These are phyloP conservation scores for Cuniculus paca DNA, from an alignment of 2,797 vertebrate genomes.

Conservation along the genomic window DNA sequence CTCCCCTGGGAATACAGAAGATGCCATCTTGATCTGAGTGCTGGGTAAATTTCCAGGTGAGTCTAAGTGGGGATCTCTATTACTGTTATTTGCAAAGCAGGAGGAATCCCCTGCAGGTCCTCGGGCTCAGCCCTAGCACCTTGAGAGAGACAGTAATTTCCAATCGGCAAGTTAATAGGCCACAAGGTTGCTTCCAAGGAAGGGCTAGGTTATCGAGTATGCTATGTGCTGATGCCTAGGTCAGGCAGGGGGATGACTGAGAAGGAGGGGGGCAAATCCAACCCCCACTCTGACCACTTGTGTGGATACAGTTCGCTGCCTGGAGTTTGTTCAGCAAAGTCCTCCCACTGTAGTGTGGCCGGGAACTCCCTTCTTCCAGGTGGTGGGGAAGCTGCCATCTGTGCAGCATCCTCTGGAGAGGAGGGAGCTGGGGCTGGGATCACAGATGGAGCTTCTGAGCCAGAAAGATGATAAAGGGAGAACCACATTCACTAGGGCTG, in stretches of 20 bases:
- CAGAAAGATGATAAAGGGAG: not conserved
- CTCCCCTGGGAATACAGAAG: no score
- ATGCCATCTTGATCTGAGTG: not conserved
- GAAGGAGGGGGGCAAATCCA: not conserved
- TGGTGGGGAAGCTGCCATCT: constrained; percentile 48
- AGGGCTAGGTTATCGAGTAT: not conserved
- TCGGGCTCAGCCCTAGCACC: not conserved
- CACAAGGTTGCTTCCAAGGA: not conserved
- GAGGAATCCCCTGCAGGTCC: not conserved
- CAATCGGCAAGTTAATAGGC: constrained; percentile 23
- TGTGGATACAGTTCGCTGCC: not conserved
- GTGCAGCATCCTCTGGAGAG: not conserved
- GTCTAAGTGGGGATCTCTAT: not conserved
- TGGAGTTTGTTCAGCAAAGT: not conserved
- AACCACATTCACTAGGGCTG: not conserved
- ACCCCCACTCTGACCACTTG: not conserved
- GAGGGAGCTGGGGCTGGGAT: not conserved
- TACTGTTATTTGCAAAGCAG: not conserved
- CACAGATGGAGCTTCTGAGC: not conserved
- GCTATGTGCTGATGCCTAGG: not conserved
- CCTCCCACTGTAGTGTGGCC: not conserved
- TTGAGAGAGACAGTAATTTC: not conserved
- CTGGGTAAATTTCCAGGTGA: not conserved
- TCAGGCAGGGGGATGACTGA: not conserved
- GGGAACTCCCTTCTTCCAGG: constrained; percentile 48